Evolutionary conservation across 92 coral and sea anemone species (phyloP), one percentile per base, ranked within the genome.

Genomic region (Hydrozoanthus gracilis): DNA sequence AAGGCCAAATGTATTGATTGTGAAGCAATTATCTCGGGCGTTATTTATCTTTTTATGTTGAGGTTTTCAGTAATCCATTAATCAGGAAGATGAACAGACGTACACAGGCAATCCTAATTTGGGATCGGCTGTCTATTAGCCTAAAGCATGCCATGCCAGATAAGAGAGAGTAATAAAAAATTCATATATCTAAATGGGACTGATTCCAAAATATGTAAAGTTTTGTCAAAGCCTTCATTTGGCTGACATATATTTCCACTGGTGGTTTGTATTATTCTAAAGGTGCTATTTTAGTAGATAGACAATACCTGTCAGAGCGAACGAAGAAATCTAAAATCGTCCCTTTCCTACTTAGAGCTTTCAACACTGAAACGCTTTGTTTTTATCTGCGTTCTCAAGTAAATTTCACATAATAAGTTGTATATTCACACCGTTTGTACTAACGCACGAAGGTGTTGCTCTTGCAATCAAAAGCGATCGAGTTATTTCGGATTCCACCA

Each of bases 1-100:
- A 88, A 92, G 98, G 94, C 95, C 73, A 84, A 91, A 89, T 89
- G 95, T 75, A 92, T 95, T 92, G 93, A 94, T 89, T 91, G 95
- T 88, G 82, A 92, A 86, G 87, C 94, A 91, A 95, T 95, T 95
- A 95, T 92, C 92, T 83, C 83, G 74, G 93, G 92, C 94, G 90
- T 84, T 92, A 95, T 92, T 95, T 92, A 92, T 92, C 94, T 83
- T 91, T 91, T 89, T 77, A 83, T 56, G 92, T 86, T 94, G 94
- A 92, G 94, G 95, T 91, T 95, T 94, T 92, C 65, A 87, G 92
- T 89, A 91, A 90, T 88, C 95, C 89, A 83, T 83, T 91, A 91
- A 88, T 86, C 76, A 82, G 88, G 77, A 77, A 88, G 77, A 62
- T 76, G 20, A 69, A 74, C 48, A 86, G 78, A 88, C 91, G 39